A percentile compares a stretch with the other conserved stretches of the same genome.
Evolutionary conservation across 2,113 vertebrate genomes (phyloP).

Genomic region (Myocastor coypus): DNA sequence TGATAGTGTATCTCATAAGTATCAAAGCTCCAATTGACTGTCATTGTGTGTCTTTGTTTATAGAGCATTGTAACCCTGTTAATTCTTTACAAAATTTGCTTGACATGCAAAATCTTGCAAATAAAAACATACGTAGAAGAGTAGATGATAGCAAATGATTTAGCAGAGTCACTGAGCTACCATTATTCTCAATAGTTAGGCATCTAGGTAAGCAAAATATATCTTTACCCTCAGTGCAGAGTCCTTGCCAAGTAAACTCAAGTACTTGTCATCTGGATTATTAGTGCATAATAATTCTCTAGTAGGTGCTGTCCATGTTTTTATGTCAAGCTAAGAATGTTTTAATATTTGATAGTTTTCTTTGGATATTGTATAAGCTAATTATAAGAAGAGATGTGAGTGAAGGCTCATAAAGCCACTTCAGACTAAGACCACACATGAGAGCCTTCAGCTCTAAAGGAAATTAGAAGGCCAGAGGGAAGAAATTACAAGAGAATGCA

Average conservation of each 20-base stretch:
- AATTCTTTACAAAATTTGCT: constrained; percentile 12
- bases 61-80: neutral
- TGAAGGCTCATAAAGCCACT: constrained; percentile 37
- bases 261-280: constrained; percentile 25
- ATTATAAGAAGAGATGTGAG: constrained; percentile 35
- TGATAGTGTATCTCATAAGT: neutral
- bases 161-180: neutral
- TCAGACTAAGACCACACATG: constrained; percentile 56
- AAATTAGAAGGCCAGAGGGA: constrained; percentile 50
- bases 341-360: constrained; percentile 17
- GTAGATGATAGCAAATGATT: neutral
- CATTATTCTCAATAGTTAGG: neutral
- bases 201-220: neutral
- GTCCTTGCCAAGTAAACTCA: neutral
- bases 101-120: constrained; percentile 1
- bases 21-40: neutral
- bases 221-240: neutral
- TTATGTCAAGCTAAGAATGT: neutral
- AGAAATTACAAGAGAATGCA: constrained; percentile 57
- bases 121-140: neutral
- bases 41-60: constrained; percentile 5
- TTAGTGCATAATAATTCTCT: neutral
- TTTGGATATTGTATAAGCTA: neutral
- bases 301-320: neutral
- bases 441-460: constrained; percentile 27